phyloP scores from a whole-genome alignment of 2,797 vertebrate genomes.

The Phrynocephalus forsythii region DNA sequence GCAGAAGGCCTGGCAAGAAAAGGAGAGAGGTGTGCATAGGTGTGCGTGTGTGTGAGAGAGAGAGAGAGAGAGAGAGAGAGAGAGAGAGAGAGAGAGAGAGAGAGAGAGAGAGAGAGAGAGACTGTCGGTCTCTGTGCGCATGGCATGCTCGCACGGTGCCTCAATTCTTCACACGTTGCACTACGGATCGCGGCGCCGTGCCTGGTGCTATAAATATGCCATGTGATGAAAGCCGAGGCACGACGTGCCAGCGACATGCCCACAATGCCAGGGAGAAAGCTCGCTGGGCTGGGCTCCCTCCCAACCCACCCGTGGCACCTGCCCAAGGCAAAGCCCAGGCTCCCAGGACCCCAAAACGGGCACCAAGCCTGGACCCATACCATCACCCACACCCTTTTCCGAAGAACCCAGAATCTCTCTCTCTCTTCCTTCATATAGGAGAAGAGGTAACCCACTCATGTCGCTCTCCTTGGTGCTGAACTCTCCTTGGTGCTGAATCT shows the following conservation, averaged over 20 bases:
- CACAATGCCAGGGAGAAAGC: background rate
- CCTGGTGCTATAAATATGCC: conserved; percentile 12
- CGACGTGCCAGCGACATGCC: background rate
- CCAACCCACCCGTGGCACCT: too few relatives aligned
- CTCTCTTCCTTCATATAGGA: background rate
- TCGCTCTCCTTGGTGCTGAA: background rate
- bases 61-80: too few relatives aligned
- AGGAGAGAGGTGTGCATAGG: background rate
- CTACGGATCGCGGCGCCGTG: conserved; percentile 11
- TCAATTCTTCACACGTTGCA: conserved; percentile 34
- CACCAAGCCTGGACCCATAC: background rate
- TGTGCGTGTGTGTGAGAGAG: background rate
- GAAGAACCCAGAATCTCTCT: background rate
- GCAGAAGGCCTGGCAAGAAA: background rate
- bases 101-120: too few relatives aligned
- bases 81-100: too few relatives aligned
- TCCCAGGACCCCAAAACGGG: background rate
- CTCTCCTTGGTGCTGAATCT: background rate
- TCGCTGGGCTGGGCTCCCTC: background rate
- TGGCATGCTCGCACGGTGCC: conserved; percentile 1
- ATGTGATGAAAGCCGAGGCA: background rate
- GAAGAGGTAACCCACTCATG: background rate
- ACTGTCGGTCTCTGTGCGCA: too few relatives aligned
- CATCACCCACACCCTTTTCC: too few relatives aligned
- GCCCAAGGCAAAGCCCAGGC: background rate